Base-by-base conservation (phyloP, 2,113 vertebrate genomes). In the Progne subis region DNA sequence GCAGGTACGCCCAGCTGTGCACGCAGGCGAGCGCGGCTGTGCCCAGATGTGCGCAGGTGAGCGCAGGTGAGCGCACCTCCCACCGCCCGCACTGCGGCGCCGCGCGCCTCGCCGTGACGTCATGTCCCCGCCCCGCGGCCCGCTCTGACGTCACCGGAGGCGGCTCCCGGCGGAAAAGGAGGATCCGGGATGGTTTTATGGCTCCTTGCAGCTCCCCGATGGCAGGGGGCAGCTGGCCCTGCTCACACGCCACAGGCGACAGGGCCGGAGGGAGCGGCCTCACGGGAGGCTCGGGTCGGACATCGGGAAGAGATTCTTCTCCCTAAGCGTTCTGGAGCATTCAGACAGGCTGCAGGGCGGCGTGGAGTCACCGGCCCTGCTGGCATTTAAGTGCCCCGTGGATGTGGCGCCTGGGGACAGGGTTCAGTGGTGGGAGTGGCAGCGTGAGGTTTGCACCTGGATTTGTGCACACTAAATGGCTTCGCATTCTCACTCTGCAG, bases 211-310 rank as follows among this genome's bases (percentile, higher is more conserved):
- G 28, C 8, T 59, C 10, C 3, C 3, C 2, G 6, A 9, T 1
- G 13, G 53, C 3, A 1, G 11, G 31, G 52, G 8, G 2, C 1
- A 1, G 8, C 3, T 4, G 9, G 52, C 20, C 0, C 11, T 21
- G 31, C 37, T 57, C 17, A 13, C 44, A 0, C 16, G 14, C 31
- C 52, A 11, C 31, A 10, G 11, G 59, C 26, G 21, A 23, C 44
- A 28, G 31, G 43, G 21, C 6, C 57, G 8, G 11, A 24, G 49
- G 20, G 11, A 49, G 1, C 9, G 25, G 49, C 21, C 31, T 37
- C 31, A 5, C 12, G 34, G 57, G 20, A 41, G 25, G 34, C 31
- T 71, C 7, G 16, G 34, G 12, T 1, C 28, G 52, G 18, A 12
- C 60, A 12, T 2, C 8, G 24, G 60, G 53, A 11, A 39, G 29